Base-by-base conservation (phyloP, 2,888 invertebrate genomes). In the Cremastinae sp. region DNA sequence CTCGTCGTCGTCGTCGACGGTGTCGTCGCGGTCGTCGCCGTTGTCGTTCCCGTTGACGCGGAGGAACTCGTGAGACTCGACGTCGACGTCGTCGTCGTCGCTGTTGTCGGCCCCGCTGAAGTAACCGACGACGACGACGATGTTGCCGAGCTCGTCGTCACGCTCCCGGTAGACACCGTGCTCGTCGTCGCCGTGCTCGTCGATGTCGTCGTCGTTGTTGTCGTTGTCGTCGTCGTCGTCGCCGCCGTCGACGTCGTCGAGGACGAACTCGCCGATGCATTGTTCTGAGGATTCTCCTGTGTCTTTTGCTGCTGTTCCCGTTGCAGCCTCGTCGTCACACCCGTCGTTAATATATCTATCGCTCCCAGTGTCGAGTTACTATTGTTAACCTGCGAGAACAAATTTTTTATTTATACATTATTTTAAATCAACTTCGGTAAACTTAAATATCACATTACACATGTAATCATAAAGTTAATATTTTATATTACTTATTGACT, bases 311-410 rank as follows among this genome's bases (percentile, higher is more conserved):
- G 93, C 88, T 94, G 94, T 84, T 96, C 95, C 12, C 96, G 93
- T 90, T 96, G 96, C 85, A 96, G 92, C 78, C 96, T 91, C 34
- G 96, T 97, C 84, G 96, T 96, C 78, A 96, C 96, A 9, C 96
- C 96, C 61, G 96, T 94, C 12, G 95, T 93, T 84, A 95, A 91
- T 72, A 94, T 94, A 86, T 94, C 94, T 83, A 89, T 86, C 72
- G 88, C 82, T 81, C 88, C 89, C 71, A 89, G 87, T 59, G 80
- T 88, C 56, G 89, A 86, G 81, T 85, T 90, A 82, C 87, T 89
- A 84, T 89, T 90, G 83, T 88, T 90, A 84, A 85, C 90, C 90
- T 90, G 80, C 1, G 85, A 84, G 53, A 78, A n/a, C n/a, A n/a
- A n/a, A n/a, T n/a, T n/a, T n/a, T n/a, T n/a, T n/a, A n/a, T n/a